These are phyloP conservation scores for Cichlasoma orientale DNA, from an alignment of 2,797 vertebrate genomes.

Conservation along the genomic window DNA sequence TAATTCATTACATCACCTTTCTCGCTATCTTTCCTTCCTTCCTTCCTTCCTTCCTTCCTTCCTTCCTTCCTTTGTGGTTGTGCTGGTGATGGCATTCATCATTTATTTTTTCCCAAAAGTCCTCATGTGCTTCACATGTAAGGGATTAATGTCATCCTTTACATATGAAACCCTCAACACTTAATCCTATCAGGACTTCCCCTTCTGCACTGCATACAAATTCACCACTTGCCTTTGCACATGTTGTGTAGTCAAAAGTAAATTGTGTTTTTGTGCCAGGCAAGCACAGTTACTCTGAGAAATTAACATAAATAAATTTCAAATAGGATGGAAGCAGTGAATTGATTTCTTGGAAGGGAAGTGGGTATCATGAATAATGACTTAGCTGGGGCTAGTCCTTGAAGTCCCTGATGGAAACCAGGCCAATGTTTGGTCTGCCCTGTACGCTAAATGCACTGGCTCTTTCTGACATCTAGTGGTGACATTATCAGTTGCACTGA, in stretches of 20 bases:
- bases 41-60: no score
- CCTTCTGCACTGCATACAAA: conserved; percentile 38
- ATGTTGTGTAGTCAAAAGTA: conserved; percentile 55
- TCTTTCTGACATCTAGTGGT: conserved; percentile 68
- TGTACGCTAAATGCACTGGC: neutral
- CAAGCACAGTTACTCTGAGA: conserved; percentile 33
- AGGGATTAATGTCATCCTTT: conserved; percentile 42
- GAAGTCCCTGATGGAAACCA: conserved; percentile 47
- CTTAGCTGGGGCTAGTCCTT: conserved; percentile 34
- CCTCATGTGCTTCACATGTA: conserved; percentile 7
- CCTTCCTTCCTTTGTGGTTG: neutral
- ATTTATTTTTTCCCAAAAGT: conserved; percentile 6
- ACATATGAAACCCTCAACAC: conserved; percentile 33
- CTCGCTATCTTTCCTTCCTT: neutral
- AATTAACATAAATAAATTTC: conserved; percentile 61
- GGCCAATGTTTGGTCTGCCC: conserved; percentile 15
- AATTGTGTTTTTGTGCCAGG: conserved; percentile 54
- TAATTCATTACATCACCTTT: neutral
- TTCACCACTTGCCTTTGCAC: conserved; percentile 35
- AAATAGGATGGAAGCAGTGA: conserved; percentile 44
- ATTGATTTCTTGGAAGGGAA: conserved; percentile 62
- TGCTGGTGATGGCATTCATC: conserved; percentile 4
- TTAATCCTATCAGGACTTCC: conserved; percentile 19
- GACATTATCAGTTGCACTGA: neutral
- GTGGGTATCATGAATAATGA: conserved; percentile 60